A percentile compares a stretch with the other conserved stretches of the same genome.
These are phyloP conservation scores for Lota lota DNA, from an alignment of 2,113 vertebrate species.

Conservation along the genomic window DNA sequence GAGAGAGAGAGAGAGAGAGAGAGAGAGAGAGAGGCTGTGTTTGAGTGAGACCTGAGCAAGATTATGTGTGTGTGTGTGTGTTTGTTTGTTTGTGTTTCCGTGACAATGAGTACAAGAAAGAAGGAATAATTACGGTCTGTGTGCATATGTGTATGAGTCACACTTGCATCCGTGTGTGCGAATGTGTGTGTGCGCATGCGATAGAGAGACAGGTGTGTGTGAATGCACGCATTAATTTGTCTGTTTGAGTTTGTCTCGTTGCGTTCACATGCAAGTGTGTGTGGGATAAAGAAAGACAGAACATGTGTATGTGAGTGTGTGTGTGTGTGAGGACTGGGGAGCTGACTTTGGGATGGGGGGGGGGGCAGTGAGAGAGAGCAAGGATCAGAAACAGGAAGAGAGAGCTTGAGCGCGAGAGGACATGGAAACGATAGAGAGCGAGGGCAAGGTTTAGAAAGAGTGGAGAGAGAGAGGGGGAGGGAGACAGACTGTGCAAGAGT, in stretches of 20 bases:
- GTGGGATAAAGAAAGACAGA: not conserved
- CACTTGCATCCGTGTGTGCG: not conserved
- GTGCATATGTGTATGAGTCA: too few species aligned
- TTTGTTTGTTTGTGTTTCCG: conserved; percentile 33
- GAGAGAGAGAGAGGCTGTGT: too few species aligned
- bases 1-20: conserved; percentile 30
- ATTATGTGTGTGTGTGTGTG: not conserved
- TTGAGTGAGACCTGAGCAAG: not conserved
- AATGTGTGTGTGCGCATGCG: not conserved
- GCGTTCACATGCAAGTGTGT: too few species aligned
- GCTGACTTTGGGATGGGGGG: conserved; percentile 11
- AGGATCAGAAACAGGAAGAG: not conserved
- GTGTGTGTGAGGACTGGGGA: not conserved
- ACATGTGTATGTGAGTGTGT: not conserved
- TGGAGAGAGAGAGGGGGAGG: conserved; percentile 4
- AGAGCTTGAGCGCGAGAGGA: not conserved
- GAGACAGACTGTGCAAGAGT: not conserved
- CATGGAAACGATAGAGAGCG: not conserved
- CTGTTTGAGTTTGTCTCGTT: not conserved
- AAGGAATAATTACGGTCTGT: too few species aligned
- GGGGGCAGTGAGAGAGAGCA: not conserved
- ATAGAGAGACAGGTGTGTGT: not conserved
- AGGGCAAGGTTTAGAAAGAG: not conserved
- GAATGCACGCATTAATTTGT: not conserved
- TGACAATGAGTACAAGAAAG: too few species aligned